Percentiles rank a stretch among this genome's conserved stretches.
Conservation (phyloP, 2,797 vertebrate genomes). For the Phalanger gymnotis region DNA sequence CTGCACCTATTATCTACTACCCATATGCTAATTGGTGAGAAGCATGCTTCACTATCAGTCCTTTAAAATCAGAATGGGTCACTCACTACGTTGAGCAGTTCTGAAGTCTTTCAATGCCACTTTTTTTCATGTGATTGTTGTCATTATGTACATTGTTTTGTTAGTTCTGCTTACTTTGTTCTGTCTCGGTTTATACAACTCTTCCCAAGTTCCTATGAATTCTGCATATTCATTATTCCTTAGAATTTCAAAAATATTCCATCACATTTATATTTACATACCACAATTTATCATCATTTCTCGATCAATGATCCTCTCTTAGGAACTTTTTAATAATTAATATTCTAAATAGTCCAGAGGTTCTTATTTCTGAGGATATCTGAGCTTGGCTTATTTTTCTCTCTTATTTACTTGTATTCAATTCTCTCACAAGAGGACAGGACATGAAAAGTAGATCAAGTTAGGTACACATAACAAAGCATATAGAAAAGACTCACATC, state of each 20-base stretch:
- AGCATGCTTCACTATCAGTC: background rate
- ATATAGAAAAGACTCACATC: background rate
- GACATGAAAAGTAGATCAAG: background rate
- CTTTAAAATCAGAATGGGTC: background rate
- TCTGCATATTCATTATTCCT: background rate
- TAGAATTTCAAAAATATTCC: background rate
- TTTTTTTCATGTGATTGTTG: background rate
- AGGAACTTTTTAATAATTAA: background rate
- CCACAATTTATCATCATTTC: background rate
- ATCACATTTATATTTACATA: background rate
- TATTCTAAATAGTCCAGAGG: background rate
- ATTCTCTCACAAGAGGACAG: background rate
- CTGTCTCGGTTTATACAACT: background rate
- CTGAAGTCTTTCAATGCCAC: background rate
- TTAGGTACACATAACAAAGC: background rate
- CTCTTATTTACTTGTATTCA: background rate
- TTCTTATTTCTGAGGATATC: background rate
- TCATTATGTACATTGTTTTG: background rate
- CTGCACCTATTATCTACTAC: background rate
- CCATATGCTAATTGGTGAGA: background rate
- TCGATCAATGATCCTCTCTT: background rate
- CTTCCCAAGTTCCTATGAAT: background rate
- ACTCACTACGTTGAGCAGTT: background rate
- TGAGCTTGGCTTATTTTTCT: background rate
- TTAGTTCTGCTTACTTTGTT: background rate